phyloP scores from a whole-genome alignment of 1,140 invertebrate genomes.

The Leucophenga varia region DNA sequence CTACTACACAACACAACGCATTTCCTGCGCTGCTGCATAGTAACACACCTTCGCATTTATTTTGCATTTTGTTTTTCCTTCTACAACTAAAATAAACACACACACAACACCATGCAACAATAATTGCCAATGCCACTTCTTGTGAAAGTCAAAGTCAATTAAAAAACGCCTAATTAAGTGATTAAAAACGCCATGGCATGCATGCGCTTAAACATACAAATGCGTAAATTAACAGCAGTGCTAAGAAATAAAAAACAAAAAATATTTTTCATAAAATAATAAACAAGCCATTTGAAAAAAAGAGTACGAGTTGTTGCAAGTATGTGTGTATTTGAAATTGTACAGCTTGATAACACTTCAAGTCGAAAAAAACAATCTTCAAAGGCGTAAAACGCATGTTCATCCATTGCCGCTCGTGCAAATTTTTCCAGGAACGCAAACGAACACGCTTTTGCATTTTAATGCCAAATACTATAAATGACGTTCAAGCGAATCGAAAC shows the following conservation, averaged over 20 bases:
- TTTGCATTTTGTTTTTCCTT: too few relatives aligned
- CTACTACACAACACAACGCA: conserved; percentile 9
- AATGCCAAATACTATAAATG: conserved; percentile 45
- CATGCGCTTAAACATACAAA: conserved; percentile 4
- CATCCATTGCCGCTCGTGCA: background rate
- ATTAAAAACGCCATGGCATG: conserved; percentile 41
- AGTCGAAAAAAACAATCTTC: too few relatives aligned
- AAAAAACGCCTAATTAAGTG: conserved; percentile 49
- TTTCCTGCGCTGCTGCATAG: conserved; percentile 35
- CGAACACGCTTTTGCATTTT: conserved; percentile 53
- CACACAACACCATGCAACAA: too few relatives aligned
- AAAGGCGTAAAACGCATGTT: background rate
- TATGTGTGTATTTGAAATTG: too few relatives aligned
- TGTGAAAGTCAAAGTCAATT: conserved; percentile 36
- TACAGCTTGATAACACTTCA: too few relatives aligned
- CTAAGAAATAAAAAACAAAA: background rate
- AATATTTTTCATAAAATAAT: conserved; percentile 18
- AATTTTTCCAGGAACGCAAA: conserved; percentile 53
- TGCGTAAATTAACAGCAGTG: background rate
- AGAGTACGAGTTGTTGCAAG: background rate
- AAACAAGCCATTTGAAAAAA: conserved; percentile 41
- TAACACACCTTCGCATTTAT: conserved; percentile 16
- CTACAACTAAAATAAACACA: conserved; percentile 21
- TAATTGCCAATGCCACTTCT: conserved; percentile 1
- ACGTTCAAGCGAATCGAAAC: conserved; percentile 22